Evolutionary conservation across 2,113 vertebrate genomes (phyloP).

Genomic region (Columba livia): DNA sequence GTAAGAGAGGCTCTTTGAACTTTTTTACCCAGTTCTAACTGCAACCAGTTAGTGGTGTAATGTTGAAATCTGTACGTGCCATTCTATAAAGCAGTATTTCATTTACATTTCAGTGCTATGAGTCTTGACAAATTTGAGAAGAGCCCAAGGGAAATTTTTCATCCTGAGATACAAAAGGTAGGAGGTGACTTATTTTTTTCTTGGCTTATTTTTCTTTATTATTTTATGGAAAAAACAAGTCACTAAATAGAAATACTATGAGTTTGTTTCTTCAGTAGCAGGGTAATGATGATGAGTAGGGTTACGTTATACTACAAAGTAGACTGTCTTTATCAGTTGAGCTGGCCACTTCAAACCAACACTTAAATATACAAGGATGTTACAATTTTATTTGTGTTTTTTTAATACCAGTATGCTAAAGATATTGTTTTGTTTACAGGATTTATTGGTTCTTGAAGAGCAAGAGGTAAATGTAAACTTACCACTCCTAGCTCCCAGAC

Average conservation of each 20-base stretch:
- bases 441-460: conserved; percentile 96
- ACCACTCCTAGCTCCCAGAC: background rate
- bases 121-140: conserved; percentile 97
- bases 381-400: background rate
- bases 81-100: background rate
- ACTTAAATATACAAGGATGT: background rate
- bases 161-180: conserved; percentile 98
- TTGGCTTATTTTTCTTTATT: background rate
- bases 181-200: background rate
- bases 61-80: background rate
- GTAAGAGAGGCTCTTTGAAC: background rate
- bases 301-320: background rate
- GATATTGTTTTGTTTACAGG: conserved; percentile 76
- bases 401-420: background rate
- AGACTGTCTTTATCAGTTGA: background rate
- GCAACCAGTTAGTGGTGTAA: background rate
- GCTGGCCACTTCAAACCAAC: background rate
- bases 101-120: conserved; percentile 88
- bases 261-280: background rate
- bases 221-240: background rate
- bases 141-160: conserved; percentile 94
- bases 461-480: conserved; percentile 86
- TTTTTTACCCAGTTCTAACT: background rate
- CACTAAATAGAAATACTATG: background rate
- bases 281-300: background rate